phyloP scores from a whole-genome alignment of 2,797 vertebrate genomes.

The Propithecus perrieri region DNA sequence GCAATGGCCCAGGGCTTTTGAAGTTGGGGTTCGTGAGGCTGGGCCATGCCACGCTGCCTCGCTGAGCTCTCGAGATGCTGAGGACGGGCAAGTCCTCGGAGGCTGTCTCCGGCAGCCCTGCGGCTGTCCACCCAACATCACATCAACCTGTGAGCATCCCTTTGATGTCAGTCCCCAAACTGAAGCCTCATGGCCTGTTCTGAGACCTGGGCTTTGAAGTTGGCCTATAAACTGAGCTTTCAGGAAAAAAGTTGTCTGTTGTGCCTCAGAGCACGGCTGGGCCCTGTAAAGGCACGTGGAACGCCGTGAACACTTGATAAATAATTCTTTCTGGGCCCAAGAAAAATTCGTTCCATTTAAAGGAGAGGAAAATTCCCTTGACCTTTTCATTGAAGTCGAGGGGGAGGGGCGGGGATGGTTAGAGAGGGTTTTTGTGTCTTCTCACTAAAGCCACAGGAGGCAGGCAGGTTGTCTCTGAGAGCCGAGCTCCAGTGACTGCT shows the following conservation, averaged over 20 bases:
- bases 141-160: slow-evolving; percentile 79
- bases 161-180: slow-evolving; percentile 88
- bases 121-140: slow-evolving; percentile 81
- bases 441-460: slow-evolving; percentile 30
- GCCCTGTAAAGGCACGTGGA: slow-evolving; percentile 80
- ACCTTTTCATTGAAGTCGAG: slow-evolving; percentile 71
- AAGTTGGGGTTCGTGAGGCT: slow-evolving; percentile 24
- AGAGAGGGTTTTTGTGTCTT: slow-evolving; percentile 30
- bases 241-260: slow-evolving; percentile 85
- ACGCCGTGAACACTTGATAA: slow-evolving; percentile 78
- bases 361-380: slow-evolving; percentile 72
- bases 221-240: slow-evolving; percentile 87
- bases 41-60: not conserved
- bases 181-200: slow-evolving; percentile 72
- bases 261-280: slow-evolving; percentile 79
- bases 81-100: slow-evolving; percentile 82
- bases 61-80: slow-evolving; percentile 38
- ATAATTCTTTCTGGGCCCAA: slow-evolving; percentile 81
- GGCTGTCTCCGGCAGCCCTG: slow-evolving; percentile 78
- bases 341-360: slow-evolving; percentile 73
- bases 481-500: not conserved
- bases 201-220: slow-evolving; percentile 88
- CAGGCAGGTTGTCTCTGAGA: not conserved
- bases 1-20: slow-evolving; percentile 27
- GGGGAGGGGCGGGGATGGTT: not conserved